phyloP scores from a whole-genome alignment of 2,797 vertebrate genomes.

The Threskiornis aethiopicus region DNA sequence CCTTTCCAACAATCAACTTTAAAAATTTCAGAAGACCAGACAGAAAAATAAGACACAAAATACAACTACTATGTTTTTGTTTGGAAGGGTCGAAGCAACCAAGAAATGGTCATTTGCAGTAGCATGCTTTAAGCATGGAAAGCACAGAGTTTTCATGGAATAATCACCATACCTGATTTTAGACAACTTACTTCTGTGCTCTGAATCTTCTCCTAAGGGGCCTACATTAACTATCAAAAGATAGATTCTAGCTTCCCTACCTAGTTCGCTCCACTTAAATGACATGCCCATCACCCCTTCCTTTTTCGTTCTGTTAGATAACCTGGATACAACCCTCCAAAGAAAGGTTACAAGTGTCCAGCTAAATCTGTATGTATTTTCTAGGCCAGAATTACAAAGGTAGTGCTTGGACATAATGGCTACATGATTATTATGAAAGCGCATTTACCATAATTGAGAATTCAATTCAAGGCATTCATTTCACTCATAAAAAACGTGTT shows the following conservation, averaged over 20 bases:
- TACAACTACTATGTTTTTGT: not conserved
- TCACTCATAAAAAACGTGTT: conserved; percentile 13
- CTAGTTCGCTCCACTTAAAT: not conserved
- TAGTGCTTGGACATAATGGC: not conserved
- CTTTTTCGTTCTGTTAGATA: not conserved
- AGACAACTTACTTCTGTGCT: not conserved
- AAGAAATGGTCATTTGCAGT: not conserved
- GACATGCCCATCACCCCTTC: accelerated
- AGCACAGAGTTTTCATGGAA: not conserved
- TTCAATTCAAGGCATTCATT: conserved; percentile 12
- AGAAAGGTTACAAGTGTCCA: not conserved
- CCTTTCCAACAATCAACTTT: not conserved
- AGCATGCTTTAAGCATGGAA: not conserved
- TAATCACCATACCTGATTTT: not conserved
- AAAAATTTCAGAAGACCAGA: not conserved
- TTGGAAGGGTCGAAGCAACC: not conserved
- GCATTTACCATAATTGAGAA: not conserved
- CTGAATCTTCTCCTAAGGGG: not conserved
- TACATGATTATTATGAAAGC: not conserved
- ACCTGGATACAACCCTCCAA: not conserved
- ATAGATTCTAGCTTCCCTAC: not conserved
- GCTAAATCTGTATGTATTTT: not conserved
- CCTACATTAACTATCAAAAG: not conserved
- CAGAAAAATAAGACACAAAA: not conserved
- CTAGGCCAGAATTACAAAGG: not conserved